phyloP scores from a whole-genome alignment of 2,888 invertebrate species.

The Neria commutata region DNA sequence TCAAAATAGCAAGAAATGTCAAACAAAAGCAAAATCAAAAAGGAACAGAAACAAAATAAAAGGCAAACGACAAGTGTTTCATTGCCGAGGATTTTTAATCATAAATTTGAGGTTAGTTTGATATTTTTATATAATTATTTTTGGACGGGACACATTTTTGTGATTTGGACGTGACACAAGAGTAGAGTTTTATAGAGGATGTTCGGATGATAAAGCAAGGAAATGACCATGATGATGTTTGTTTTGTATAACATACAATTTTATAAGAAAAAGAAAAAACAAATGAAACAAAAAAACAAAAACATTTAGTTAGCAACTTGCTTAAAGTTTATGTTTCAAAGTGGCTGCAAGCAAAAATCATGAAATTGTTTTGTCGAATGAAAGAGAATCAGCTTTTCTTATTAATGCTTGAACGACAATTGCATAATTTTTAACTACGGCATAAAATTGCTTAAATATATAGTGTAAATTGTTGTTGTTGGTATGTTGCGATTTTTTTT shows the following conservation, averaged over 20 bases:
- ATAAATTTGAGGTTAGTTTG: conserved; percentile 24
- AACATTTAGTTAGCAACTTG: conserved; percentile 61
- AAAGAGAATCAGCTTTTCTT: background rate
- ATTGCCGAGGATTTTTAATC: conserved; percentile 48
- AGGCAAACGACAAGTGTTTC: conserved; percentile 44
- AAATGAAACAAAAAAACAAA: conserved; percentile 54
- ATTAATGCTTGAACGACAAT: background rate
- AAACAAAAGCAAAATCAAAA: conserved; percentile 17
- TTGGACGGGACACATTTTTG: conserved; percentile 48
- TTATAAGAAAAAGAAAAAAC: conserved; percentile 56
- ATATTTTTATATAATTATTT: conserved; percentile 6
- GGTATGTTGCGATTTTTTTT: no score
- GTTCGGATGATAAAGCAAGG: conserved; percentile 55
- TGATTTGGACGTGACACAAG: conserved; percentile 29
- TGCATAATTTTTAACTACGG: background rate
- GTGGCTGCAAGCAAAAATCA: background rate
- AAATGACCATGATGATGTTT: conserved; percentile 60
- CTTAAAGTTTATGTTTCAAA: conserved; percentile 13
- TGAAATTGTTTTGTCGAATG: background rate
- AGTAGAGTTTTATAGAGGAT: conserved; percentile 41
- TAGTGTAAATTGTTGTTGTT: conserved; percentile 4
- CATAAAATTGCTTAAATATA: conserved; percentile 2
- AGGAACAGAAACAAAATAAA: conserved; percentile 24
- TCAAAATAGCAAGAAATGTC: conserved; percentile 33
- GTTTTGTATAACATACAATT: conserved; percentile 36